A percentile compares a stretch with the other conserved stretches of the same genome.
Evolutionary conservation across 2,113 vertebrate species (phyloP).

Genomic region (Balaenoptera acutorostrata): DNA sequence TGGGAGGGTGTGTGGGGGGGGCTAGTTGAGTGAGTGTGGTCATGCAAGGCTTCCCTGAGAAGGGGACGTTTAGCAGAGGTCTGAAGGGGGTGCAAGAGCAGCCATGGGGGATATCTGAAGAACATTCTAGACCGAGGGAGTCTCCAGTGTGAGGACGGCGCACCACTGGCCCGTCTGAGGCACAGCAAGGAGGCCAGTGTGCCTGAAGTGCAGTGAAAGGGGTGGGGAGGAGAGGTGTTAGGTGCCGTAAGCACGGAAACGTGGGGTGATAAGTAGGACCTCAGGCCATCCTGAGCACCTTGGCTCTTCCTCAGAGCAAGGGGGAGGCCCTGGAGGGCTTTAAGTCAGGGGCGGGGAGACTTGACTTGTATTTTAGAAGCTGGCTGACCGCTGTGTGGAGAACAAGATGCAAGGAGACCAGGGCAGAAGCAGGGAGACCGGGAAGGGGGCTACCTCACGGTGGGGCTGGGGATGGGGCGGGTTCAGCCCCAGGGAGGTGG

Average conservation of each 20-base stretch:
- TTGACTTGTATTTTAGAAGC: not conserved
- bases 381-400: not conserved
- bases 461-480: accelerated
- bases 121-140: not conserved
- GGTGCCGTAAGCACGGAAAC: not conserved
- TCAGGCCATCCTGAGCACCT: not conserved
- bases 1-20: accelerated
- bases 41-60: not conserved
- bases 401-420: not conserved
- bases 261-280: not conserved
- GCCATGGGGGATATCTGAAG: not conserved
- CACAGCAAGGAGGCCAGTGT: not conserved
- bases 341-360: not conserved
- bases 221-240: not conserved
- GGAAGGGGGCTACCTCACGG: not conserved
- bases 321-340: not conserved
- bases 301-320: not conserved
- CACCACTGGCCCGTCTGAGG: not conserved
- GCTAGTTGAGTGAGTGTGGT: not conserved
- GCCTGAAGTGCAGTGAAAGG: not conserved
- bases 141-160: not conserved
- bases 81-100: not conserved
- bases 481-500: not conserved
- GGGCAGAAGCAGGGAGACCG: not conserved
- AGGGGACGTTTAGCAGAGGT: not conserved